These are phyloP conservation scores for Aleiodes alternator DNA, from an alignment of 2,888 invertebrate species.

Conservation along the genomic window DNA sequence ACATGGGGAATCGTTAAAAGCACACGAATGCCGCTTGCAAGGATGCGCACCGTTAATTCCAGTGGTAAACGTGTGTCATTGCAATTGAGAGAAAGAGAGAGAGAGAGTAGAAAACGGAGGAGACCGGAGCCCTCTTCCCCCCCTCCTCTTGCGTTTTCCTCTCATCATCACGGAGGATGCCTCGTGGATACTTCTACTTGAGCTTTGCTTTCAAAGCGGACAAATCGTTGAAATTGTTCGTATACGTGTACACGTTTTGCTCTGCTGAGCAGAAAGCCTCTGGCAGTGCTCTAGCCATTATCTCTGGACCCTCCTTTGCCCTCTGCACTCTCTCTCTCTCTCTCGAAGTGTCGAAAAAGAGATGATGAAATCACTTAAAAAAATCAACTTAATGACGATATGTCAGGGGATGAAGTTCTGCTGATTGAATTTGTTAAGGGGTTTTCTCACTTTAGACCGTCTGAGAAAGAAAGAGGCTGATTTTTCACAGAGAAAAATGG, in stretches of 20 bases:
- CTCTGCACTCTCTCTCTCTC: not conserved
- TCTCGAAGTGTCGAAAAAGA: conserved; percentile 31
- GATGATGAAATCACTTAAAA: conserved; percentile 13
- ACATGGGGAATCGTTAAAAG: conserved; percentile 68
- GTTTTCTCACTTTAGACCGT: no score
- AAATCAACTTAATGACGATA: not conserved
- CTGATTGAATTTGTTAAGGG: no score
- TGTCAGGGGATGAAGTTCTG: no score
- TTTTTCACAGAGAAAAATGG: no score
- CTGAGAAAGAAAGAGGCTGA: no score
- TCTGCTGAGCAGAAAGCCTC: conserved; percentile 42
- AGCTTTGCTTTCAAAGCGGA: conserved; percentile 47
- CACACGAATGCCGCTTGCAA: conserved; percentile 48
- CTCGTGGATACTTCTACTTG: conserved; percentile 44
- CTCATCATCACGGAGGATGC: conserved; percentile 20
- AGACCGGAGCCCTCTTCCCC: conserved; percentile 39
- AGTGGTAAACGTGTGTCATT: conserved; percentile 46
- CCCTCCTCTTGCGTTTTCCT: conserved; percentile 14
- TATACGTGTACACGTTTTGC: conserved; percentile 40
- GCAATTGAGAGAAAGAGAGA: not conserved
- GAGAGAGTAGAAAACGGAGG: conserved; percentile 38
- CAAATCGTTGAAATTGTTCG: conserved; percentile 47
- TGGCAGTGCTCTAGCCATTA: conserved; percentile 13
- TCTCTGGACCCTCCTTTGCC: conserved; percentile 2
- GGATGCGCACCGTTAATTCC: conserved; percentile 64